Conservation (phyloP, 2,113 vertebrate species). For the Aleadryas rufinucha region DNA sequence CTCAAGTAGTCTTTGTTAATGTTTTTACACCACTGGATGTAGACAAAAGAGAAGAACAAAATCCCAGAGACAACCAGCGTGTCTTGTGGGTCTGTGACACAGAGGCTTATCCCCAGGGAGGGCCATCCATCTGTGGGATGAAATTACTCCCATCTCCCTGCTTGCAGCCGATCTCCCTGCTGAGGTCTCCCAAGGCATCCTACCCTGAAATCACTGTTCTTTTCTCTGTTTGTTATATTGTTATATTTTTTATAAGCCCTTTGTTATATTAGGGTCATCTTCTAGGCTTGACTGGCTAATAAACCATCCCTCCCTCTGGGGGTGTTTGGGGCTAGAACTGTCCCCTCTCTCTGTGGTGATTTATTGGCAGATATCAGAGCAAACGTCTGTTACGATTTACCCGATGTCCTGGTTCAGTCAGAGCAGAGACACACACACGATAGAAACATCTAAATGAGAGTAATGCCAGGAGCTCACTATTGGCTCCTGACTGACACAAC, state of each 20-base stretch:
- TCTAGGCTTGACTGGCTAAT: constrained; percentile 24
- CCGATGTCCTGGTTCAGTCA: background rate
- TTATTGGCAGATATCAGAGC: background rate
- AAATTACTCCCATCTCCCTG: background rate
- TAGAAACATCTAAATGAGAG: background rate
- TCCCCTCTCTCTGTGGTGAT: background rate
- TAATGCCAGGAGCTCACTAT: background rate
- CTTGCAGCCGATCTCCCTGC: background rate
- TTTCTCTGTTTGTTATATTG: background rate
- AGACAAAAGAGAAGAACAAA: background rate
- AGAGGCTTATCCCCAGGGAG: background rate
- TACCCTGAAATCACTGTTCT: background rate
- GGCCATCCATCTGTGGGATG: background rate
- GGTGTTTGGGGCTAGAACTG: background rate
- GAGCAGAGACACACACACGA: background rate
- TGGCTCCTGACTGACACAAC: background rate
- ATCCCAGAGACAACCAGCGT: background rate
- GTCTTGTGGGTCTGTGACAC: background rate
- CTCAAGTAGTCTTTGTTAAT: background rate
- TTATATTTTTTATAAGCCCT: constrained; percentile 4
- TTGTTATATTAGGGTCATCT: constrained; percentile 39
- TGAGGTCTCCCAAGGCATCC: background rate
- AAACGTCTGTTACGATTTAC: background rate
- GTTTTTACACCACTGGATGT: background rate
- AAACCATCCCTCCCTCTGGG: constrained; percentile 13